These are phyloP conservation scores for Heliornis fulica DNA, from an alignment of 2,113 vertebrate genomes.

Conservation along the genomic window DNA sequence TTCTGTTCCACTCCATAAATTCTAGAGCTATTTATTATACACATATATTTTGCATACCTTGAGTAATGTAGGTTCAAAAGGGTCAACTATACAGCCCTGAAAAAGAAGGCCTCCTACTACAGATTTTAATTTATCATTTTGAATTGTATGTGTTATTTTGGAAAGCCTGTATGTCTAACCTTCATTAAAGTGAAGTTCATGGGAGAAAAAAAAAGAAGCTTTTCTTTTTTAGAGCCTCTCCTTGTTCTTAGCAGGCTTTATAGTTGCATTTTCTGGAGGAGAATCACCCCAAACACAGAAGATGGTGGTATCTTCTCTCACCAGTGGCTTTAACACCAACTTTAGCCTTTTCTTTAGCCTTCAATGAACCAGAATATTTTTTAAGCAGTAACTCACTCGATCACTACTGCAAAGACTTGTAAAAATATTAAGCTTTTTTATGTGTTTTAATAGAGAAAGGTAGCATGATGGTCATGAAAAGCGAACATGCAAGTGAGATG, in stretches of 20 bases:
- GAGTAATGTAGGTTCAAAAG: constrained; percentile 64
- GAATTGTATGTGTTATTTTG: constrained; percentile 47
- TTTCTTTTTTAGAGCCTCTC: constrained; percentile 30
- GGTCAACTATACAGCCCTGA: constrained; percentile 63
- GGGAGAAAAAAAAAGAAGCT: not conserved
- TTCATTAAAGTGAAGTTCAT: constrained; percentile 50
- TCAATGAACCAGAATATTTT: not conserved
- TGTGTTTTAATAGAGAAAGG: too few relatives aligned
- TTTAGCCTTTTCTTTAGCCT: not conserved
- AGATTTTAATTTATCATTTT: constrained; percentile 58
- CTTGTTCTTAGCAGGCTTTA: not conserved
- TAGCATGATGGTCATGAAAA: not conserved
- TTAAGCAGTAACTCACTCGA: not conserved
- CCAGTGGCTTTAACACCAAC: not conserved
- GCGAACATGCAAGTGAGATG: not conserved
- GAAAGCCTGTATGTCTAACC: constrained; percentile 42
- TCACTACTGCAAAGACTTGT: not conserved
- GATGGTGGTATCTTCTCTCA: constrained; percentile 21
- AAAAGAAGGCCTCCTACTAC: constrained; percentile 59
- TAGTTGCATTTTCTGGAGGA: constrained; percentile 30
- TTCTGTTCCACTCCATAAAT: constrained; percentile 72
- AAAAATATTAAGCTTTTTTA: not conserved
- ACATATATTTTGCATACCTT: constrained; percentile 71
- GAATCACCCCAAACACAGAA: not conserved
- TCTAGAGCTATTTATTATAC: constrained; percentile 70